A percentile compares a stretch with the other conserved stretches of the same genome.
phyloP scores from a whole-genome alignment of 2,797 vertebrate species.

The Lophius americanus region DNA sequence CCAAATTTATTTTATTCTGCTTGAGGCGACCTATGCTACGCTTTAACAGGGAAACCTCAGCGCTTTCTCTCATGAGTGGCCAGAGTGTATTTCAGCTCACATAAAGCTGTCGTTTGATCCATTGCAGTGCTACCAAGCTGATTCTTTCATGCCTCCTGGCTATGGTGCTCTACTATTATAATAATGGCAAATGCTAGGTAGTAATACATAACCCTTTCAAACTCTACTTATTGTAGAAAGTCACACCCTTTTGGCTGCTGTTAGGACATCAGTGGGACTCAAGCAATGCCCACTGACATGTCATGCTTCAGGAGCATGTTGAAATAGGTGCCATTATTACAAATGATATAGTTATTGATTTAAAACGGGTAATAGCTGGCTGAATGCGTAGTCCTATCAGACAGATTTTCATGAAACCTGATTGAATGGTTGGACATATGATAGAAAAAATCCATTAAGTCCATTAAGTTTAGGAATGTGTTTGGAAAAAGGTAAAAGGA shows the following conservation, averaged over 20 bases:
- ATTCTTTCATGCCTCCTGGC: slow-evolving; percentile 53
- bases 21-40: slow-evolving; percentile 26
- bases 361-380: slow-evolving; percentile 51
- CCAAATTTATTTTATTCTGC: slow-evolving; percentile 51
- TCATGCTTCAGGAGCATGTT: slow-evolving; percentile 52
- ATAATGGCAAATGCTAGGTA: slow-evolving; percentile 51
- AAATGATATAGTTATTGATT: slow-evolving; percentile 62
- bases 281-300: slow-evolving; percentile 18
- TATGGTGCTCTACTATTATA: slow-evolving; percentile 38
- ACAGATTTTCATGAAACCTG: slow-evolving; percentile 9
- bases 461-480: too few relatives aligned
- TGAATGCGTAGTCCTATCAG: slow-evolving; percentile 41
- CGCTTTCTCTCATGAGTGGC: slow-evolving; percentile 52
- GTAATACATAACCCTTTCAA: slow-evolving; percentile 50
- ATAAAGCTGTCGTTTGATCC: slow-evolving; percentile 65
- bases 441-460: too few relatives aligned
- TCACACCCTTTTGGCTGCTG: slow-evolving; percentile 18
- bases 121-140: slow-evolving; percentile 40
- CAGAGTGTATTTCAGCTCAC: slow-evolving; percentile 42
- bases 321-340: slow-evolving; percentile 56
- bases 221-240: slow-evolving; percentile 42
- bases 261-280: slow-evolving; percentile 48
- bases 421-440: too few relatives aligned
- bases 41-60: slow-evolving; percentile 52
- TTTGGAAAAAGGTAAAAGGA: too few relatives aligned